These are phyloP conservation scores for Anneissia japonica DNA, from an alignment of 35 echinoderm and acorn worm genomes.

Conservation along the genomic window DNA sequence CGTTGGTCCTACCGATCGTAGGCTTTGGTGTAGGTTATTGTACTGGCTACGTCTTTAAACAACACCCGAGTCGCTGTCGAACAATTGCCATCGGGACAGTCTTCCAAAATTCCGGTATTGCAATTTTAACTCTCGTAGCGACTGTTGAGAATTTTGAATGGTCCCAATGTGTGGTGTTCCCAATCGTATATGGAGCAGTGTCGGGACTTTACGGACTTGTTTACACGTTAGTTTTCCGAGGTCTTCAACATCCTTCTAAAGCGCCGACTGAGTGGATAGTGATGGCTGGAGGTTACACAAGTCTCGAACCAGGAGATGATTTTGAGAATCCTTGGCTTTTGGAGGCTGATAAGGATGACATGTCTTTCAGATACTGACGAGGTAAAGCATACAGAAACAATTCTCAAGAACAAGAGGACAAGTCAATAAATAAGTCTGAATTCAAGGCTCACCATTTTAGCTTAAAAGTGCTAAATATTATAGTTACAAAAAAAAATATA, in stretches of 20 bases:
- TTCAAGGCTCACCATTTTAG: too few species aligned
- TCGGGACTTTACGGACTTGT: background rate
- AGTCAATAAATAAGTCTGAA: too few species aligned
- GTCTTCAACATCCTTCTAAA: background rate
- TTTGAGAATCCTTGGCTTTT: background rate
- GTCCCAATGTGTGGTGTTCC: background rate
- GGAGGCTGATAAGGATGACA: background rate
- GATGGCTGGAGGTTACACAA: background rate
- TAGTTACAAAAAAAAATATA: too few species aligned
- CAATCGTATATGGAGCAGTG: background rate
- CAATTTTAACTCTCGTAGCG: background rate
- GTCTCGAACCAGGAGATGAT: background rate
- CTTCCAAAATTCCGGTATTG: conserved; percentile 12
- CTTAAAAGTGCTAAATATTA: too few species aligned
- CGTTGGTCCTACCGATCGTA: background rate
- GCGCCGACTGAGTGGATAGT: too few species aligned
- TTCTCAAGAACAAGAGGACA: too few species aligned
- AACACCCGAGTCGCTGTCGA: conserved; percentile 13
- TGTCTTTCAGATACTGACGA: background rate
- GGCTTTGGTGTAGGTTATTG: background rate
- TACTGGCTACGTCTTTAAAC: conserved; percentile 7
- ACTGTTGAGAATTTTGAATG: background rate
- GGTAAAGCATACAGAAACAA: too few species aligned
- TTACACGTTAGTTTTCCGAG: background rate
- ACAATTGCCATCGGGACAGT: background rate